Evolutionary conservation across 2,888 invertebrate genomes (phyloP).

Genomic region (Scotopteryx bipunctaria): DNA sequence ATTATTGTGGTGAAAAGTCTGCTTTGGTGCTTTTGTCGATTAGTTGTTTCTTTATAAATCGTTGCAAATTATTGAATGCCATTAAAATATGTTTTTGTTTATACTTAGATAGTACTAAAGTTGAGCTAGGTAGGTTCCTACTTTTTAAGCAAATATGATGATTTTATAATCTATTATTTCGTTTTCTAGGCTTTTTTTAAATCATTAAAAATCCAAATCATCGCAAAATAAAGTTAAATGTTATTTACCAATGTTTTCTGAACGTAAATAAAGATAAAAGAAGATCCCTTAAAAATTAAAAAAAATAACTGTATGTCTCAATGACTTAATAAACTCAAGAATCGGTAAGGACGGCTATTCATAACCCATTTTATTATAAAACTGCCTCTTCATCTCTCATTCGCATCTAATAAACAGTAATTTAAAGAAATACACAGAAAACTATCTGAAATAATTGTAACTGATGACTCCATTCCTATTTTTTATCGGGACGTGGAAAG

Average conservation of each 20-base stretch:
- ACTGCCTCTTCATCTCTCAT: conserved; percentile 51
- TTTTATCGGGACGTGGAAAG: conserved; percentile 73
- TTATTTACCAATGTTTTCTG: neutral
- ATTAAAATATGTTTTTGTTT: no score
- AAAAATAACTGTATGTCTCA: conserved; percentile 6
- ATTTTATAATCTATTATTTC: no score
- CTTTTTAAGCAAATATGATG: no score
- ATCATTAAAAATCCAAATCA: no score
- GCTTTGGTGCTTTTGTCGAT: neutral
- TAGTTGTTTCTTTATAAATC: no score
- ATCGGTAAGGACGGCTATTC: conserved; percentile 28
- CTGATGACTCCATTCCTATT: conserved; percentile 74
- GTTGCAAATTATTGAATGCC: no score
- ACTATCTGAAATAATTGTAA: conserved; percentile 54
- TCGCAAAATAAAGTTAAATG: no score
- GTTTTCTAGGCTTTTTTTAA: no score
- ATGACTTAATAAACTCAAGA: conserved; percentile 28
- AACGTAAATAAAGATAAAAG: conserved; percentile 18
- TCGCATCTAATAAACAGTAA: conserved; percentile 40
- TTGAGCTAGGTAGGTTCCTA: no score
- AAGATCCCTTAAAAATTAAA: neutral
- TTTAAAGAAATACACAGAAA: conserved; percentile 43
- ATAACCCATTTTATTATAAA: conserved; percentile 34
- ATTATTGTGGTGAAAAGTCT: conserved; percentile 12
- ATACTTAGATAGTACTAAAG: no score